A percentile compares a stretch with the other conserved stretches of the same genome.
Conservation (phyloP, 2,888 invertebrate genomes). For the Drosophila macrospina region DNA sequence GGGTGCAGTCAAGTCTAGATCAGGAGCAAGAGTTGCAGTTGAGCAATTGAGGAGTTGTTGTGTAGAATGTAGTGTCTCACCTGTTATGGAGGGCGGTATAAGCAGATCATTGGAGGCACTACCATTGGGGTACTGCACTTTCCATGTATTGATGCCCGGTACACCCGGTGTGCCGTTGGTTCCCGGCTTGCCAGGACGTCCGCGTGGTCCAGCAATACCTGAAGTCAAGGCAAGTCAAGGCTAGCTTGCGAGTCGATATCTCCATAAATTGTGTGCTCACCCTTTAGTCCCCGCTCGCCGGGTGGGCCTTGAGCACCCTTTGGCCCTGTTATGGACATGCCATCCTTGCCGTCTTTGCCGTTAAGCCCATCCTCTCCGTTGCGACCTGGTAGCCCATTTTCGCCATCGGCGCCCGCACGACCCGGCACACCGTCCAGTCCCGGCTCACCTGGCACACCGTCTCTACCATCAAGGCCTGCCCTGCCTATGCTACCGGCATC, state of each 20-base stretch:
- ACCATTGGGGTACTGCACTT: constrained; percentile 87
- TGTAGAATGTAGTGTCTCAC: constrained; percentile 83
- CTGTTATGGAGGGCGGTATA: constrained; percentile 94
- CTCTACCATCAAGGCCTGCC: constrained; percentile 92
- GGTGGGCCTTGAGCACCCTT: constrained; percentile 89
- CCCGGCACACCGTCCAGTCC: constrained; percentile 93
- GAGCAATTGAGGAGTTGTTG: too few species aligned
- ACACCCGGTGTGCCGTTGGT: constrained; percentile 91
- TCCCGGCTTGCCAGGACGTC: constrained; percentile 91
- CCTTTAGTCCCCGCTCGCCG: constrained; percentile 90
- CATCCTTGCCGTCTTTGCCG: constrained; percentile 90
- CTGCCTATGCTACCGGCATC: constrained; percentile 89
- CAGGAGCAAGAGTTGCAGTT: background rate
- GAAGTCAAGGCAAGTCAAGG: background rate
- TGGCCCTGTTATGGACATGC: constrained; percentile 86
- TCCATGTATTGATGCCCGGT: constrained; percentile 93
- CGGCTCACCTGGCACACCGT: constrained; percentile 96
- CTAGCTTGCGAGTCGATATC: background rate
- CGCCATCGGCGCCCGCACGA: constrained; percentile 93
- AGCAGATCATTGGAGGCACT: constrained; percentile 88
- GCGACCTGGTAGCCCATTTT: constrained; percentile 89
- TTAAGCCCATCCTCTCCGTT: constrained; percentile 86
- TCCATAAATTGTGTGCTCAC: constrained; percentile 82
- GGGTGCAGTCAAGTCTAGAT: constrained; percentile 79
- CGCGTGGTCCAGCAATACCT: constrained; percentile 88